Evolutionary conservation across 2,113 vertebrate genomes (phyloP), one percentile per base, ranked within the genome.

Genomic region (Aptenodytes forsteri): DNA sequence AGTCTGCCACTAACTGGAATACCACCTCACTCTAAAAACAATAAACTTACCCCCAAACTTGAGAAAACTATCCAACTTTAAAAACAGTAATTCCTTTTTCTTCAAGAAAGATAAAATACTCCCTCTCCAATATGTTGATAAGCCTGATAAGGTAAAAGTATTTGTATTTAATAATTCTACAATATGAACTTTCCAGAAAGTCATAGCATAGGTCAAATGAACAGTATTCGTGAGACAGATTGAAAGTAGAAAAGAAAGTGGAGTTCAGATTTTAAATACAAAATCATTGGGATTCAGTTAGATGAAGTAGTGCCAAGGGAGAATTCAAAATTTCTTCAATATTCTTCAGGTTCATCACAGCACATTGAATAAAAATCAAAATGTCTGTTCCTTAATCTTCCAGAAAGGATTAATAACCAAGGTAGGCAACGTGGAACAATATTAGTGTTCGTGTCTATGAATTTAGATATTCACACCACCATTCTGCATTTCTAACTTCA

Each of bases 401-500:
- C 34, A 87, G 49, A 59, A 55, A 87, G n/a, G 16, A 71, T 84
- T 78, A 59, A 82, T 71, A 59, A 47, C 3, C 26, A 84, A 47
- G 3, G 5, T 30, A 64, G 30, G 29, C n/a, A 81, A 34, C 1
- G 2, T 0, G 0, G 38, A 81, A 78, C 12, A 73, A 26, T 55
- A 66, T 56, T 50, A 64, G 7, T 62, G 16, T n/a, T 81, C 2
- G 0, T 64, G 38, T 50, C 64, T 71, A 23, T 44, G 40, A 79
- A 52, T 55, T 78, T 49, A 90, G 67, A 46, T 80, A 81, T 29
- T 90, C 58, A 66, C 8, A 70, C 16, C 11, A 55, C 13, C 7
- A 66, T 50, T 56, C 23, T 46, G 25, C 30, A 54, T 87, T 86
- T 62, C 36, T 71, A 81, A 64, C 23, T 83, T 82, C 3, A 55